Evolutionary conservation across 2,797 vertebrate genomes (phyloP), one percentile per base, ranked within the genome.

Genomic region (Sebastes itinus): DNA sequence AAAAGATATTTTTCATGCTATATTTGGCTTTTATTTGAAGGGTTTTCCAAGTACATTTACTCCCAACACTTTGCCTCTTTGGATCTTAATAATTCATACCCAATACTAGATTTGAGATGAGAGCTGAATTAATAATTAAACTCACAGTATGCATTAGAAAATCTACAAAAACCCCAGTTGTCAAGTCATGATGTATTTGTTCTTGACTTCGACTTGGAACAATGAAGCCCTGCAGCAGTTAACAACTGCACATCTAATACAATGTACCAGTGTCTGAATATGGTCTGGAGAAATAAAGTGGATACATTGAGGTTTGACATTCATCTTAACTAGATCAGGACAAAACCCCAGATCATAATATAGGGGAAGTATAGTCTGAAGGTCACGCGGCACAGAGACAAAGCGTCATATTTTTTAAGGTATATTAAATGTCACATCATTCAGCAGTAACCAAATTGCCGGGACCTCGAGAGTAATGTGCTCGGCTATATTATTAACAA

Each of bases 61-160:
- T 75, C 22, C n/a, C 54, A 73, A 62, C 61, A 78, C 54, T 67
- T 69, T 59, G 27, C 55, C 49, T 80, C 59, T 49, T 52, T 64
- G 33, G 7, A 38, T 30, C 18, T 89, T 59, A 88, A 87, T 84
- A 82, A 87, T 81, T 89, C 67, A 87, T 78, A 65, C 2, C 25
- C 5, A 80, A 71, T 55, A 58, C 58, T 9, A 59, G 18, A 67
- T 74, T 33, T 56, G 62, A 81, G 74, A 78, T 66, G 27, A 82
- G 65, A 38, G 38, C 0, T 2, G 12, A 60, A 82, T 86, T 5
- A 87, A 87, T 86, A 61, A 85, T 88, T 86, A 54, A 90, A 58
- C 35, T 71, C 14, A 9, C 10, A 68, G 72, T 64, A 75, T 64
- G 68, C 75, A 49, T 65, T 67, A 46, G 35, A 79, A 67, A 74